Evolutionary conservation across 2,888 invertebrate species (phyloP).

Genomic region (Cyrtodaria siliqua): DNA sequence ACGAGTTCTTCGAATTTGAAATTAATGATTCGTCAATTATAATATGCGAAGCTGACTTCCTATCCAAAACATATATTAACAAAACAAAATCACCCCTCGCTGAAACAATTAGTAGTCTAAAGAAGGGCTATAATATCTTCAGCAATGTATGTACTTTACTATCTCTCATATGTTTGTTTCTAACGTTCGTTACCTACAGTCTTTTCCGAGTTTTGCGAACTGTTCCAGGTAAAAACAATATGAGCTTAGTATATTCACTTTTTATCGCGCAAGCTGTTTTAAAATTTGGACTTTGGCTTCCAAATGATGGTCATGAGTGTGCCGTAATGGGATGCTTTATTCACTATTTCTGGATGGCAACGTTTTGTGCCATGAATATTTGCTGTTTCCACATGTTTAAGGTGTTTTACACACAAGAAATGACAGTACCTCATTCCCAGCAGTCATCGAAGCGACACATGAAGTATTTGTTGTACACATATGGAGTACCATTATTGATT

Average conservation of each 20-base stretch:
- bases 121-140: slow-evolving; percentile 5
- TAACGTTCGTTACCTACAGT: slow-evolving; percentile 65
- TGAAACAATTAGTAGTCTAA: too few species aligned
- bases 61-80: too few species aligned
- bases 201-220: slow-evolving; percentile 59
- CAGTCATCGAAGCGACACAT: too few species aligned
- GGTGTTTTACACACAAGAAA: slow-evolving; percentile 45
- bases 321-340: slow-evolving; percentile 47
- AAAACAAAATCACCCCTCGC: too few species aligned
- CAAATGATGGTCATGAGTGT: slow-evolving; percentile 18
- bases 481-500: slow-evolving; percentile 30
- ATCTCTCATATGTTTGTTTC: slow-evolving; percentile 58
- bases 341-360: slow-evolving; percentile 68
- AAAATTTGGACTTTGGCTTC: slow-evolving; percentile 46
- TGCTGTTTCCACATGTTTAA: slow-evolving; percentile 68
- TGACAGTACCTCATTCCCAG: not conserved
- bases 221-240: slow-evolving; percentile 67
- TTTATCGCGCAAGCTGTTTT: slow-evolving; percentile 62
- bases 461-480: slow-evolving; percentile 40
- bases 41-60: too few species aligned
- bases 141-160: slow-evolving; percentile 39
- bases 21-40: too few species aligned
- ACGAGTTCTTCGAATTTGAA: too few species aligned
- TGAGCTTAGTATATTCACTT: slow-evolving; percentile 60
- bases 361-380: slow-evolving; percentile 64